Base-by-base conservation (phyloP, 2,113 vertebrate species). In the Heliornis fulica region DNA sequence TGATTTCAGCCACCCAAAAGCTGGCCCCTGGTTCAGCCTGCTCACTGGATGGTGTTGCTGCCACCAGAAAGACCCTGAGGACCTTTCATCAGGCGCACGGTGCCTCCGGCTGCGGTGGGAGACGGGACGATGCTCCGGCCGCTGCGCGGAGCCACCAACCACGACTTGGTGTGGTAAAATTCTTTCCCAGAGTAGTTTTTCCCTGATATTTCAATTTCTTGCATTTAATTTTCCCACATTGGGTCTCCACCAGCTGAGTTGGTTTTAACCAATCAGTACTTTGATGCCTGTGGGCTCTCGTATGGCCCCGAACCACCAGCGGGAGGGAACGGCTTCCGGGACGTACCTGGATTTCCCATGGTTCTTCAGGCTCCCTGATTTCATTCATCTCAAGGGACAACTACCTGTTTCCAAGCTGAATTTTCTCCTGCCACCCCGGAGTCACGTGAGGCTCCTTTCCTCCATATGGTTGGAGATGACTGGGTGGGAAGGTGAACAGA, bases 261-360 rank as follows among this genome's bases (percentile, higher is more conserved):
- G 5, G 54, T 50, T 87, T 64, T 15, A 26, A 48, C 90, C 64
- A 8, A 61, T n/a, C n/a, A 32, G 28, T 2, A 12, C 78, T 92
- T 92, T 87, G 82, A 90, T 90, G 69, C 53, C 45, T 56, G 68
- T 26, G 69, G 91, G 86, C 93, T 96, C 83, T 63, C 15, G 41
- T 26, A n/a, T 80, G 76, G 65, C 3, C 70, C 86, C 36, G 3
- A 61, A 74, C 53, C 59, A 78, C 50, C 95, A 90, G 92, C 76
- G 45, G 83, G 66, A 85, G 70, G 76, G 72, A 90, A 63, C 23
- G 15, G 70, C n/a, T 83, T 21, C 70, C 83, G 92, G 80, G 34
- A 45, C 28, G 43, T 15, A 3, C 19, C 59, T 56, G 28, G 11
- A 16, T 85, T 78, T 75, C 83, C 61, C 89, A 16, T 60, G 36